Evolutionary conservation across 1,140 invertebrate species (phyloP), one percentile per base, ranked within the genome.

Genomic region (Eriosoma lanigerum): DNA sequence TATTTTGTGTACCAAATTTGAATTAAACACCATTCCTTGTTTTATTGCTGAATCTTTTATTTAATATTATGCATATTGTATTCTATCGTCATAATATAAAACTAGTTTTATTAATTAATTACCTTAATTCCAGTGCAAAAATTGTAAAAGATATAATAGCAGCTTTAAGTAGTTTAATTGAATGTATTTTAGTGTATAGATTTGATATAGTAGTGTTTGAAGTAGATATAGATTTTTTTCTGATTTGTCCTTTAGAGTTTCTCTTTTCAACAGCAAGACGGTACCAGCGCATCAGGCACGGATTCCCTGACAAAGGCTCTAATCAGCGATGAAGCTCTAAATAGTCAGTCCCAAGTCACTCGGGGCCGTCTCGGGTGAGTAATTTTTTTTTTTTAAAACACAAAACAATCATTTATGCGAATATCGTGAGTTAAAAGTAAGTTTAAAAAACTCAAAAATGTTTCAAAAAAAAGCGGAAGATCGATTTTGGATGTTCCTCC

Each of bases 251-350:
- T 82, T 82, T 83, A 84, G 83, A 84, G 83, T 84, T 82, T 84
- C 82, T 84, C 73, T 83, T 84, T 84, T 82, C 82, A 83, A 83
- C 83, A 84, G 83, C 84, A 84, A 83, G 84, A 84, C 75, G 83
- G 82, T 60, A 81, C 81, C 17, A 80, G 70, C 32, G 21, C 66
- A 38, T 75, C 81, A 50, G 81, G 88, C 86, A 38, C 84, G 88
- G 82, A 90, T 89, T 83, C 87, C 81, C 85, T 15, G 86, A 89
- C 81, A 86, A 88, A 83, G 82, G 89, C 87, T 54, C 84, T 88
- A 8, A 88, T 88, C 80, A 86, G 84, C 80, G 87, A 88, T 81
- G 87, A 88, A 58, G 75, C 75, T 48, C 56, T 78, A 38, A 78
- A 78, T 78, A 78, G 54, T 62, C 80, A 82, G 66, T 62, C 84